phyloP scores from a whole-genome alignment of 2,888 invertebrate genomes.

The Noctua janthe region DNA sequence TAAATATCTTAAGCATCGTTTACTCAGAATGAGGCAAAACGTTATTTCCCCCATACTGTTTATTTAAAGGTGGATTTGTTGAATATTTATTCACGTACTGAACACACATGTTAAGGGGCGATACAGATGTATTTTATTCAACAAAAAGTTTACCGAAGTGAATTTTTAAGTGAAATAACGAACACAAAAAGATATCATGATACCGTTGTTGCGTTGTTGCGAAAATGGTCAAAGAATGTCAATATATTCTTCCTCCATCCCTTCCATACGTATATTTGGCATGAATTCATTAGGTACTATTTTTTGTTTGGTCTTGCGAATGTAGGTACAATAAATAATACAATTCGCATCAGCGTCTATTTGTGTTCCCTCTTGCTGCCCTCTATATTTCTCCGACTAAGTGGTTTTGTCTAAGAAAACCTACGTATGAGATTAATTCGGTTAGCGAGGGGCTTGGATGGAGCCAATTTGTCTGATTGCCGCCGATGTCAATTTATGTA shows the following conservation, averaged over 20 bases:
- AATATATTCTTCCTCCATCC: conserved; percentile 51
- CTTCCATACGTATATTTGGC: conserved; percentile 52
- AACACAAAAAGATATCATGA: conserved; percentile 35
- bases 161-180: conserved; percentile 51
- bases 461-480: conserved; percentile 91
- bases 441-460: conserved; percentile 85
- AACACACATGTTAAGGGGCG: conserved; percentile 75
- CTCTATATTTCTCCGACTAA: conserved; percentile 81
- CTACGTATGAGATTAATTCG: conserved; percentile 89
- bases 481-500: conserved; percentile 87
- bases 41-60: conserved; percentile 87
- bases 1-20: conserved; percentile 90
- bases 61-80: conserved; percentile 90
- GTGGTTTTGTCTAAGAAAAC: conserved; percentile 88
- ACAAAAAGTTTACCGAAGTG: conserved; percentile 63
- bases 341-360: conserved; percentile 72
- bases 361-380: conserved; percentile 68
- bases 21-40: conserved; percentile 88
- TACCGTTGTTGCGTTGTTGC: conserved; percentile 36
- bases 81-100: conserved; percentile 86
- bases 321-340: conserved; percentile 68
- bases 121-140: conserved; percentile 67
- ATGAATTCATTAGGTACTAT: conserved; percentile 56
- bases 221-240: conserved; percentile 52
- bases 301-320: conserved; percentile 59